Base-by-base conservation (phyloP, 2,888 invertebrate species). In the Elysia crispata region DNA sequence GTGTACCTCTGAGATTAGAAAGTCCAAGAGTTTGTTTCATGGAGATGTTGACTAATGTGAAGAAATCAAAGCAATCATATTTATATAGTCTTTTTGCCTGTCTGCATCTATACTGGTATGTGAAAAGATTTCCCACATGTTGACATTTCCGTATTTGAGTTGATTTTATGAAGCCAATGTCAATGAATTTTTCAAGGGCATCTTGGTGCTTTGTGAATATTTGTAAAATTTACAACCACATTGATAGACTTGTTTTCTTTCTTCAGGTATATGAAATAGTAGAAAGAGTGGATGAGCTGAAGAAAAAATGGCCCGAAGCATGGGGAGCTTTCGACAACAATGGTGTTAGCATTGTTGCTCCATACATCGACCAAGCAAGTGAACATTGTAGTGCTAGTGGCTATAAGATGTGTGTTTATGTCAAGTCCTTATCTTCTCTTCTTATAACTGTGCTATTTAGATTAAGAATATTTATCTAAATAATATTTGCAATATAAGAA, bases 281-380 rank as follows among this genome's bases (percentile, higher is more conserved):
- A 0, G 95, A 96, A 86, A 93, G 95, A 25, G 95, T 96, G 0
- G 93, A 94, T 8, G 95, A 96, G 86, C 91, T 96, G 82, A 94
- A 95, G 81, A 94, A 94, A 76, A 94, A 94, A 66, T 96, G 96
- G 96, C 96, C 96, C 0, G 91, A 93, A 0, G 93, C 94, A 1
- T 96, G 96, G 73, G 94, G 95, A 83, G 94, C 95, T 74, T 94
- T 94, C 85, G 90, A 91, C 85, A 96, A 96, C 86, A 95, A 94
- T 82, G 95, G 95, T 81, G 96, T 97, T 82, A 96, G 96, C 0
- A 95, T 97, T n/a, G 95, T 97, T 91, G 95, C 96, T 0, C 96
- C 96, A 0, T 97, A 96, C 91, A 94, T 95, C 0, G 96, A 96
- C 92, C 97, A 97, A 93, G 94, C 92, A 30, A 31, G 50, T 30